A percentile compares a stretch with the other conserved stretches of the same genome.
Evolutionary conservation across 1,140 invertebrate genomes (phyloP).

Genomic region (Cyclina sinensis): DNA sequence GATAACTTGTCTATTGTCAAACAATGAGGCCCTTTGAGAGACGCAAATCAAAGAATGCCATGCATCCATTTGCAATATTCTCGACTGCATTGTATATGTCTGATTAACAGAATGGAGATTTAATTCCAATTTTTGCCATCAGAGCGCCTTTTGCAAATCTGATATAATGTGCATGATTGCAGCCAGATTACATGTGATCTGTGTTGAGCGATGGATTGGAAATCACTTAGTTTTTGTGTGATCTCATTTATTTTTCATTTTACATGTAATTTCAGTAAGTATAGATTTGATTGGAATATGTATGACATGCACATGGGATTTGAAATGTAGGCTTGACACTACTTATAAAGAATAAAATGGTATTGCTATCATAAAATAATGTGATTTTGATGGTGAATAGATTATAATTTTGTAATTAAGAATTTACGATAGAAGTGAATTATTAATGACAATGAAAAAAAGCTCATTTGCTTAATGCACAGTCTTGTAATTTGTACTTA

Average conservation of each 20-base stretch:
- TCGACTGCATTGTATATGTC: background rate
- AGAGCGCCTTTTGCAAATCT: conserved; percentile 4
- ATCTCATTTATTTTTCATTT: conserved; percentile 44
- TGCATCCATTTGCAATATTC: background rate
- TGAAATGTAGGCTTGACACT: background rate
- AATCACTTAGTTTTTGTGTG: conserved; percentile 2
- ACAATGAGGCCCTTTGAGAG: background rate
- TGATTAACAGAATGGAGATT: conserved; percentile 34
- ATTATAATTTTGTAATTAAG: conserved; percentile 66
- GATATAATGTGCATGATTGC: background rate
- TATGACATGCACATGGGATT: conserved; percentile 12
- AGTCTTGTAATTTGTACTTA: conserved; percentile 43
- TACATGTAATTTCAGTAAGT: conserved; percentile 28
- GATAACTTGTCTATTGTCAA: background rate
- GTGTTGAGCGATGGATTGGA: background rate
- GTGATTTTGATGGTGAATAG: conserved; percentile 55
- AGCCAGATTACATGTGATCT: background rate
- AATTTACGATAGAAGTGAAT: conserved; percentile 58
- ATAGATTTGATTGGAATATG: conserved; percentile 35
- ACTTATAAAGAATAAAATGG: conserved; percentile 25
- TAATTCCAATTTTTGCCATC: conserved; percentile 30
- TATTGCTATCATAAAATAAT: conserved; percentile 41
- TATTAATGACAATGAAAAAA: conserved; percentile 46
- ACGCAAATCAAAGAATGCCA: background rate
- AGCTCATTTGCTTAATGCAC: conserved; percentile 37